Evolutionary conservation across 2,888 invertebrate species (phyloP), one percentile per base, ranked within the genome.

Genomic region (Perithous albicinctus): DNA sequence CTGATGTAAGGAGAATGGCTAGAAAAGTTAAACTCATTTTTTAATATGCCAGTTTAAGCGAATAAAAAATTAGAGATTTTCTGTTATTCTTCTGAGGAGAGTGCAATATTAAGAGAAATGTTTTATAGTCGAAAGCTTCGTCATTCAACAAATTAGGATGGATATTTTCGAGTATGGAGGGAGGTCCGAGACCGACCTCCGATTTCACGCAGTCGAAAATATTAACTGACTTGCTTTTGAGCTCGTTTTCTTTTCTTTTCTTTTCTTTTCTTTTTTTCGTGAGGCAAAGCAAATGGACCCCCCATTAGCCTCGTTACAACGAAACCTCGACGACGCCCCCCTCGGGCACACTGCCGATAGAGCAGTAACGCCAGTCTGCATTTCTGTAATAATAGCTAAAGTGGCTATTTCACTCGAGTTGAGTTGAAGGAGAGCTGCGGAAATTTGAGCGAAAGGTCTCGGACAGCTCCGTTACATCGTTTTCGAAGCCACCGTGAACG

Each of bases 261-360:
- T n/a, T n/a, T n/a, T n/a, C n/a, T n/a, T n/a, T n/a, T n/a, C n/a
- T n/a, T 59, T 59, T 43, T 26, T 54, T 26, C 5, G 6, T 4
- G 26, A 32, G 54, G 12, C 18, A 41, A 43, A 56, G 54, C 54
- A 18, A 69, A 48, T 18, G 23, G 51, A 41, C 64, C 74, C 54
- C 18, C 64, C 64, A 75, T 75, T 75, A 75, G 64, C 64, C 64
- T 75, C 64, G 64, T 75, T 75, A 75, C 64, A 66, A 54, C 64
- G 74, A 75, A 64, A 75, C 64, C 64, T 56, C 18, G 35, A 64
- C 32, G 64, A 64, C 74, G 72, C 72, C 72, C 59, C 41, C 56
- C n/a, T n/a, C n/a, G 43, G 59, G 56, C 70, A 59, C 56, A 43
- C 41, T 43, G 43, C 46, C 32, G 59, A 72, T 46, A 18, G 43